Evolutionary conservation across 2,113 vertebrate species (phyloP).

Genomic region (Danio rerio): GRCz12tu NC_133187.1:45153001-45153500

Average conservation of each 20-base stretch:
- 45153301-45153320: slow-evolving; percentile 66
- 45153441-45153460: slow-evolving; percentile 32
- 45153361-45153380: slow-evolving; percentile 61
- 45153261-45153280: slow-evolving; percentile 67
- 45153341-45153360: slow-evolving; percentile 61
- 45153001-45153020: too few species aligned
- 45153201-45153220: slow-evolving; percentile 60
- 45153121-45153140: too few species aligned
- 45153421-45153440: slow-evolving; percentile 50
- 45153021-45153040: too few species aligned
- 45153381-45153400: slow-evolving; percentile 63
- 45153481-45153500: slow-evolving; percentile 19
- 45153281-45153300: slow-evolving; percentile 66
- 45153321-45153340: slow-evolving; percentile 63
- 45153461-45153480: not conserved
- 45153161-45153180: slow-evolving; percentile 50
- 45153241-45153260: slow-evolving; percentile 64
- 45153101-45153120: too few species aligned
- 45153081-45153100: too few species aligned
- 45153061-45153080: too few species aligned
- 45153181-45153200: slow-evolving; percentile 50
- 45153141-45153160: not conserved
- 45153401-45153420: slow-evolving; percentile 63
- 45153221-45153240: slow-evolving; percentile 58
- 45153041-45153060: too few species aligned